These are phyloP conservation scores for Oreochromis grahami DNA, from an alignment of 2,797 vertebrate genomes.

Conservation along the genomic window DNA sequence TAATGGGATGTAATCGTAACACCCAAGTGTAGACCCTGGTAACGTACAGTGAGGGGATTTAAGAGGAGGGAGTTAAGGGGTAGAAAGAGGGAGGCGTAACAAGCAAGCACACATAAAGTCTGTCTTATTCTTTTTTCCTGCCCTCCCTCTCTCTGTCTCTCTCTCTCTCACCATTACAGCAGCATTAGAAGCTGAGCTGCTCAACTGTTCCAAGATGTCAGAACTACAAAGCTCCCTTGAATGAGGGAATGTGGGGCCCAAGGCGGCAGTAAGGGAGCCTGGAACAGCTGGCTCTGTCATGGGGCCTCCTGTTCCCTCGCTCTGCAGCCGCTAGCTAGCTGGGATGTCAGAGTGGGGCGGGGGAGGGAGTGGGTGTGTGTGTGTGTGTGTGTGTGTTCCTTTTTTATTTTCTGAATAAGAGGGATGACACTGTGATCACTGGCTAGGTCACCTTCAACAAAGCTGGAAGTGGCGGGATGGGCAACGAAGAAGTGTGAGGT, in stretches of 20 bases:
- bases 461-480: slow-evolving; percentile 7
- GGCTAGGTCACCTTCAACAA: slow-evolving; percentile 34
- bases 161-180: slow-evolving; percentile 72
- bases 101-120: slow-evolving; percentile 71
- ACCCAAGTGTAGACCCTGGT: not conserved
- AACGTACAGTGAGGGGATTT: slow-evolving; percentile 59
- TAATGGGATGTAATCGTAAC: slow-evolving; percentile 19
- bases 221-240: slow-evolving; percentile 79
- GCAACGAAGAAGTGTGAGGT: not conserved
- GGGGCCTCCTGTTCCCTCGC: slow-evolving; percentile 72
- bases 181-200: slow-evolving; percentile 76
- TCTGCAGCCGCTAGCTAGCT: slow-evolving; percentile 64
- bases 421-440: slow-evolving; percentile 34
- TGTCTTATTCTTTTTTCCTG: slow-evolving; percentile 55
- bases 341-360: slow-evolving; percentile 62
- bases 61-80: slow-evolving; percentile 51
- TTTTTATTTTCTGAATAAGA: slow-evolving; percentile 20
- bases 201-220: slow-evolving; percentile 80
- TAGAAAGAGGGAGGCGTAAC: slow-evolving; percentile 49
- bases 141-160: not conserved
- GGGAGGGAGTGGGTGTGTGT: not conserved
- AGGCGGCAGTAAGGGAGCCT: slow-evolving; percentile 69
- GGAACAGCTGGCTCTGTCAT: slow-evolving; percentile 76
- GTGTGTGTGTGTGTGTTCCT: not conserved
- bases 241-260: slow-evolving; percentile 75